phyloP scores from a whole-genome alignment of 2,888 invertebrate species.

The Heliconius ismenius region DNA sequence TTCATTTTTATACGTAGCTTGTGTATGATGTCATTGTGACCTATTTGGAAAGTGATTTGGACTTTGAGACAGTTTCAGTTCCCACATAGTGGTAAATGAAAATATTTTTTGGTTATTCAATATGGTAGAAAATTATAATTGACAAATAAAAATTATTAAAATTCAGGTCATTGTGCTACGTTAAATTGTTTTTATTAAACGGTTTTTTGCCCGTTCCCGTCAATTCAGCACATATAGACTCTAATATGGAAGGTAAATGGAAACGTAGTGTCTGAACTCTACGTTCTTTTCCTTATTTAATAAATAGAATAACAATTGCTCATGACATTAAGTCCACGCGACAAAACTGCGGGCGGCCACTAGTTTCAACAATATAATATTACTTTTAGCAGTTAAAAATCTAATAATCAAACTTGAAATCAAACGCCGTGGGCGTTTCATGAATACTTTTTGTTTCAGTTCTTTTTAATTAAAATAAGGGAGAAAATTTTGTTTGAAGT shows the following conservation, averaged over 20 bases:
- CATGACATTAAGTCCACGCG: too few relatives aligned
- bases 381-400: conserved; percentile 9
- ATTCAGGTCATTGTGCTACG: too few relatives aligned
- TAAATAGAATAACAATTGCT: background rate
- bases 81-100: background rate
- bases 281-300: background rate
- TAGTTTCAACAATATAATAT: conserved; percentile 6
- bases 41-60: background rate
- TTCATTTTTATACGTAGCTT: conserved; percentile 25
- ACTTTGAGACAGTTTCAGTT: background rate
- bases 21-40: background rate
- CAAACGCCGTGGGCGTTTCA: conserved; percentile 16
- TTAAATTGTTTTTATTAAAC: too few relatives aligned
- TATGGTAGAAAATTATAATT: too few relatives aligned
- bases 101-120: too few relatives aligned
- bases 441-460: conserved; percentile 15
- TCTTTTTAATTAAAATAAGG: conserved; percentile 21
- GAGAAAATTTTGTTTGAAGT: conserved; percentile 14
- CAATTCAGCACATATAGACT: too few relatives aligned
- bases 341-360: too few relatives aligned
- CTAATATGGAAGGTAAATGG: too few relatives aligned
- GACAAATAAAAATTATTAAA: too few relatives aligned
- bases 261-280: too few relatives aligned
- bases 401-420: conserved; percentile 3
- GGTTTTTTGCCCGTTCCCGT: too few relatives aligned